These are phyloP conservation scores for Gymnoscelis rufifasciata DNA, from an alignment of 2,888 invertebrate genomes.

Conservation along the genomic window DNA sequence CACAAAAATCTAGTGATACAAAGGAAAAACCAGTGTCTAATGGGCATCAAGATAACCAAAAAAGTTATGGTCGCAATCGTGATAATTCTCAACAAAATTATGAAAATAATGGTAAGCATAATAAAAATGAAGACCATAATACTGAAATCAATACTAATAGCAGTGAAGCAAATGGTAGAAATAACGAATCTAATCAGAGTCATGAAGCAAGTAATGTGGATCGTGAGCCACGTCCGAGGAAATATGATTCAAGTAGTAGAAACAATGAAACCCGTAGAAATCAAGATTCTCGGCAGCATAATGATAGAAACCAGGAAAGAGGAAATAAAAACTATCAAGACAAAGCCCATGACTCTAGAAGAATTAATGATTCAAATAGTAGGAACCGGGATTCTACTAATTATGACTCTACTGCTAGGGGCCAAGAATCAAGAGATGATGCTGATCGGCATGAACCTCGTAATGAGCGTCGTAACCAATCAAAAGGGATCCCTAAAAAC, in stretches of 20 bases:
- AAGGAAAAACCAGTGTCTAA: constrained; percentile 30
- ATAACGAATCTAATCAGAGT: constrained; percentile 24
- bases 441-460: constrained; percentile 25
- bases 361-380: constrained; percentile 22
- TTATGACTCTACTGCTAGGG: constrained; percentile 12
- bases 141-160: constrained; percentile 13
- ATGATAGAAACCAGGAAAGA: constrained; percentile 23
- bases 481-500: constrained; percentile 49
- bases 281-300: constrained; percentile 17
- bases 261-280: constrained; percentile 25
- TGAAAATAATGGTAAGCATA: constrained; percentile 30
- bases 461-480: constrained; percentile 48
- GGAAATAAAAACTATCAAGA: constrained; percentile 11
- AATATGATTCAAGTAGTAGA: constrained; percentile 25
- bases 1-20: constrained; percentile 40
- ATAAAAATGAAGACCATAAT: constrained; percentile 20
- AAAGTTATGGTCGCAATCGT: constrained; percentile 37
- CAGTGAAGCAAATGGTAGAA: constrained; percentile 30
- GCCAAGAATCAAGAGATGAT: constrained; percentile 22
- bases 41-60: constrained; percentile 39
- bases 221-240: constrained; percentile 13
- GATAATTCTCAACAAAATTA: constrained; percentile 35
- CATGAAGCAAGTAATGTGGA: constrained; percentile 25
- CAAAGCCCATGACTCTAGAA: constrained; percentile 21
- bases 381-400: constrained; percentile 19